Percentiles rank a stretch among this genome's conserved stretches.
phyloP scores from a whole-genome alignment of 1,140 invertebrate species.

The Spodoptera litura region DNA sequence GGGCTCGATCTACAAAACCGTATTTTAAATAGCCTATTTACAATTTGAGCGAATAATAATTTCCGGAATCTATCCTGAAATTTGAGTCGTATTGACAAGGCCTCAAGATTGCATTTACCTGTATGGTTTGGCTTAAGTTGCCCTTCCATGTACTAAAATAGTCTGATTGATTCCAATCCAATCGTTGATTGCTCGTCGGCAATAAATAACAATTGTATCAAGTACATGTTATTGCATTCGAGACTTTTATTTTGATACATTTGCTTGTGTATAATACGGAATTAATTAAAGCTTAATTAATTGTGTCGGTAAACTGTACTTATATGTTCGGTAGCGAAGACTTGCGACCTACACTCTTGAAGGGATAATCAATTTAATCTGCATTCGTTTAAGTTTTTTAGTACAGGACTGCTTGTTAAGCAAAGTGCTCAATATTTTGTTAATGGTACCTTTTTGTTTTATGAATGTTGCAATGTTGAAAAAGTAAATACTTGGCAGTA shows the following conservation, averaged over 20 bases:
- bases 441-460: not conserved
- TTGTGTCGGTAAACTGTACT: conserved; percentile 22
- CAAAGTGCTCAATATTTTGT: not conserved
- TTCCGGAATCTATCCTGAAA: not conserved
- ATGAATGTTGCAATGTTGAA: too few species aligned
- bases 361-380: conserved; percentile 35
- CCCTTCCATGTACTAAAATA: conserved; percentile 53
- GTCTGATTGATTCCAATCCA: conserved; percentile 59
- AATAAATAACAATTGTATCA: conserved; percentile 54
- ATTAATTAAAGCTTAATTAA: conserved; percentile 40
- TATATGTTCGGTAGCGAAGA: conserved; percentile 17
- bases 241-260: conserved; percentile 39
- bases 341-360: conserved; percentile 26
- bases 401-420: not conserved
- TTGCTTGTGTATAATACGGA: conserved; percentile 39
- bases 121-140: conserved; percentile 2
- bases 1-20: conserved; percentile 44
- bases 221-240: conserved; percentile 33
- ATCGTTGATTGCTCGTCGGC: conserved; percentile 50
- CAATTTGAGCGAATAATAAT: conserved; percentile 36
- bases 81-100: conserved; percentile 18
- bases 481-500: not conserved
- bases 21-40: conserved; percentile 54
- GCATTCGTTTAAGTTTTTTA: conserved; percentile 4
- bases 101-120: conserved; percentile 14